Base-by-base conservation (phyloP, 2,797 vertebrate species). In the Betta splendens region DNA sequence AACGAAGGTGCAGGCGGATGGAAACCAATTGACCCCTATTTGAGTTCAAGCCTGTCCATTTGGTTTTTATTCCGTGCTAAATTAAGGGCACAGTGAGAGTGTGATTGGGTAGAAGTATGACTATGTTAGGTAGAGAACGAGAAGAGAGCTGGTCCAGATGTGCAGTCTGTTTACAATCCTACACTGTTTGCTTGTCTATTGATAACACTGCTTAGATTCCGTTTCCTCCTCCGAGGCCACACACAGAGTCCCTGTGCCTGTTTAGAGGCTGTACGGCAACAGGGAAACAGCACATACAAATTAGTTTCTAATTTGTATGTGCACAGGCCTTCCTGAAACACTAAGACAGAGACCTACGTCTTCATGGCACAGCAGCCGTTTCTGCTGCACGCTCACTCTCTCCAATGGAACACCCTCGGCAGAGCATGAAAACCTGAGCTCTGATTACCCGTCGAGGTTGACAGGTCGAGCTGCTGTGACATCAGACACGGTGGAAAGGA, bases 161-260 rank as follows among this genome's bases (percentile, higher is more conserved):
- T 60, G 32, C 15, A 20, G 49, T 60, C 26, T 80, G 76, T 73
- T 72, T 63, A 72, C 15, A 60, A 45, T 67, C 55, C 25, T 40
- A 42, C 45, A 71, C 37, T 43, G 42, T 72, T 72, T 77, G 59
- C 65, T 80, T 79, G 55, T 75, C 52, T 72, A 57, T 55, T 67
- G 61, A 70, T 67, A 62, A 64, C 18, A 60, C 49, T 0, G 17
- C 57, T 80, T 74, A 53, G 10, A 75, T 56, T 83, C 31, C 22
- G 55, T 72, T 78, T 84, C 72, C 73, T 64, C 57, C 59, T 51
- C 35, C 8, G 1, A 47, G 80, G 72, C 38, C 81, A 77, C 79
- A 83, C 76, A 67, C 49, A 68, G 69, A 32, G 17, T 3, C 51
- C 21, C 17, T 23, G 16, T 20, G 8, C 64, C 5, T 25, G n/a